These are phyloP conservation scores for Xestia xanthographa DNA, from an alignment of 2,888 invertebrate species.

Conservation along the genomic window DNA sequence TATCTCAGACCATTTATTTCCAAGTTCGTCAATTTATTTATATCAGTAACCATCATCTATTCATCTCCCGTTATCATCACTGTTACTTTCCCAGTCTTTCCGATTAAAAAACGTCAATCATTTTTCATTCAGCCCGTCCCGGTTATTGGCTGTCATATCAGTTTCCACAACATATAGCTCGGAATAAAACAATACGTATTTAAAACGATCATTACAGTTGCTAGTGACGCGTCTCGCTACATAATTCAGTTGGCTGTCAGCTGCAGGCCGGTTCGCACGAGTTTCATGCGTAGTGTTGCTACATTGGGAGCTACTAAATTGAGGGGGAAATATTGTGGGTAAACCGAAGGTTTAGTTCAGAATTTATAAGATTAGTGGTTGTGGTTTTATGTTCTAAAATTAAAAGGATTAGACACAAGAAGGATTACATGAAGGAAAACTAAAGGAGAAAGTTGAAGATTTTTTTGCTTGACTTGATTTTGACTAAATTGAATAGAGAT, in stretches of 20 bases:
- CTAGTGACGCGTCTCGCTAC: slow-evolving; percentile 68
- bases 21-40: neutral
- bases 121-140: slow-evolving; percentile 13
- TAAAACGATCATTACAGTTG: slow-evolving; percentile 66
- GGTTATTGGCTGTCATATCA: slow-evolving; percentile 60
- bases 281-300: slow-evolving; percentile 61
- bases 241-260: slow-evolving; percentile 74
- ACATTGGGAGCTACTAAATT: slow-evolving; percentile 51
- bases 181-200: slow-evolving; percentile 66
- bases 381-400: neutral
- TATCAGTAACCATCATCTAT: neutral
- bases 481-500: neutral
- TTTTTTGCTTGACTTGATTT: too few relatives aligned
- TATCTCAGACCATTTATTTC: neutral
- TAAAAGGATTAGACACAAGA: neutral
- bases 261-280: slow-evolving; percentile 65
- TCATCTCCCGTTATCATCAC: neutral
- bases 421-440: neutral
- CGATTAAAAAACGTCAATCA: slow-evolving; percentile 39
- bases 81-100: neutral
- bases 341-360: slow-evolving; percentile 9
- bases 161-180: slow-evolving; percentile 42
- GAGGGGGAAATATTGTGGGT: slow-evolving; percentile 47
- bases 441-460: neutral
- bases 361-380: neutral